Evolutionary conservation across 2,888 invertebrate genomes (phyloP), one percentile per base, ranked within the genome.

Genomic region (Hybos culiciformis): DNA sequence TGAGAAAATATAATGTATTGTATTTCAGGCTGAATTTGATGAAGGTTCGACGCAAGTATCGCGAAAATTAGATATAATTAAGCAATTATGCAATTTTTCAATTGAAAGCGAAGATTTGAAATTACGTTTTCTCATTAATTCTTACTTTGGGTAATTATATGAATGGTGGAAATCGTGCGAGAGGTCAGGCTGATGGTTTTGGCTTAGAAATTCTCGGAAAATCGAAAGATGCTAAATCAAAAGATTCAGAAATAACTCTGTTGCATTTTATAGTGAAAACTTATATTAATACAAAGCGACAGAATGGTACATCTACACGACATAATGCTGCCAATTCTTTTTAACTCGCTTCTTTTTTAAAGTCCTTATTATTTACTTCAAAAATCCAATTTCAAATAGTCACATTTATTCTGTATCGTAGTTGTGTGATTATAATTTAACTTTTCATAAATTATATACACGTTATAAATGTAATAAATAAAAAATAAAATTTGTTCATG

Each of bases 121-220:
- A 63, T 77, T 78, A 55, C 74, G 74, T 96, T 36, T 79, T 96
- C 59, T 83, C 88, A 3, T 78, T 94, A 39, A 88, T 94, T 52
- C 67, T 96, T 50, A 88, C 93, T 0, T 70, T 93, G 14, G 96
- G 96, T 5, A 96, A 96, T 65, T 94, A 91, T 56, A 94, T 96
- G 94, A 96, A 96, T 55, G 94, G 93, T 15, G 94, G 94, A 9
- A 93, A 93, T 62, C 77, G 84, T 39, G 78, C 83, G 51, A 71
- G 94, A 44, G 94, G 94, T 0, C 94, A 96, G 67, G 94, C 96
- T 0, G 96, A 96, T 63, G 94, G 94, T 1, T 96, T 94, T 56
- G 91, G 87, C 3, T 66, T 96, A 24, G 93, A 94, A 61, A 94
- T 96, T 57, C 70, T 96, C 9, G 75, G 87, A 0, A 93, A 92